phyloP scores from a whole-genome alignment of 2,888 invertebrate species.

The Aplocera efformata region DNA sequence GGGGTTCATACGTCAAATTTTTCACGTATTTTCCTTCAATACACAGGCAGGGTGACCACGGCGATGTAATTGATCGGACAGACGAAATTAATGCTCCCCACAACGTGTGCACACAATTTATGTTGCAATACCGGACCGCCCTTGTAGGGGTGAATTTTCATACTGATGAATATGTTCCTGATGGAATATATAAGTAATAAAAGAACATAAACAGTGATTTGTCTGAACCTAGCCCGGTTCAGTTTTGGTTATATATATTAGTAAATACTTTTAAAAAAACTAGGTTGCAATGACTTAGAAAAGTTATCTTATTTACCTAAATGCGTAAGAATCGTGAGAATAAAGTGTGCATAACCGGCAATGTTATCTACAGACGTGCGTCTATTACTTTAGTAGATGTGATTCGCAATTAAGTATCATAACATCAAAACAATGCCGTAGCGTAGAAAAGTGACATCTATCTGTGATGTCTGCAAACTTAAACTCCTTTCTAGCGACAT shows the following conservation, averaged over 20 bases:
- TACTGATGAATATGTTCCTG: slow-evolving; percentile 3
- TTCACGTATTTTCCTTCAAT: slow-evolving; percentile 58
- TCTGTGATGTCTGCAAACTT: not conserved
- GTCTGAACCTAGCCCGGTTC: too few species aligned
- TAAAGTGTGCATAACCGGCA: too few species aligned
- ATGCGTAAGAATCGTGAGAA: too few species aligned
- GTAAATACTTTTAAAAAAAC: too few species aligned
- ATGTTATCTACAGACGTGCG: too few species aligned
- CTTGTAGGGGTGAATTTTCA: slow-evolving; percentile 32
- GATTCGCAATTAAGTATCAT: too few species aligned
- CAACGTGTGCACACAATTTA: slow-evolving; percentile 67
- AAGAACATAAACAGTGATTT: slow-evolving; percentile 3
- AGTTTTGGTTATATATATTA: too few species aligned
- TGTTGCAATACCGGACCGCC: slow-evolving; percentile 53
- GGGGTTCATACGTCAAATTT: slow-evolving; percentile 54
- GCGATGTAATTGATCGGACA: slow-evolving; percentile 68
- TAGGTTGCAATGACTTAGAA: too few species aligned
- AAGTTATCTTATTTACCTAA: too few species aligned
- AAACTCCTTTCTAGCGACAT: not conserved
- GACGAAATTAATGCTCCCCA: slow-evolving; percentile 64
- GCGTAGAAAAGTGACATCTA: slow-evolving; percentile 5
- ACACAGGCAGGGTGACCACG: slow-evolving; percentile 58
- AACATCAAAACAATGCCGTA: too few species aligned
- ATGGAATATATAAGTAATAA: too few species aligned
- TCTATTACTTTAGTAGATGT: too few species aligned